Evolutionary conservation across 2,113 vertebrate species (phyloP), one percentile per base, ranked within the genome.

Genomic region (Orthonyx spaldingii): DNA sequence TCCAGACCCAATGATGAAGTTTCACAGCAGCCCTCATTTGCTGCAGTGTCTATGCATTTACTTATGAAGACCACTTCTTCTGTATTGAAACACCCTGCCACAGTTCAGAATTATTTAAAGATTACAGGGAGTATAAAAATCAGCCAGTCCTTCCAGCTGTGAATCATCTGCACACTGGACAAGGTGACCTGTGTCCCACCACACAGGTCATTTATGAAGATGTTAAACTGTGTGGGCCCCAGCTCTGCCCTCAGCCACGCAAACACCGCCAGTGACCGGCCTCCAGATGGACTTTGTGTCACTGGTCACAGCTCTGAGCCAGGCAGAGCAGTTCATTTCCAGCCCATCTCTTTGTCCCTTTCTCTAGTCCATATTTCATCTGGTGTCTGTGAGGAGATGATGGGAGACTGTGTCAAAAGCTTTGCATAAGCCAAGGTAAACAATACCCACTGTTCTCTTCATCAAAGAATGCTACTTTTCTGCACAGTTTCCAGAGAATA

Each of bases 201-300:
- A 2, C 33, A 24, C 6, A 23, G 47, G 19, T n/a, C 2, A 17
- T 35, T 66, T 27, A 37, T 30, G 47, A 46, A 77, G 37, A 26
- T 37, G 21, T 22, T 19, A 13, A 39, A 30, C 46, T 32, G 10
- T 9, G 26, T 8, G 9, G 44, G 7, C n/a, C 7, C 14, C 66
- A 44, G 27, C 50, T n/a, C 3, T 22, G 30, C 46, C 41, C 23
- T 8, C 33, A 50, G 33, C 47, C 1, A 0, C 15, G 28, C 6
- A 44, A 16, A 21, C 37, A 70, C 26, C 30, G 20, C 32, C 53
- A 39, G 11, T 33, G 33, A 28, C 7, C 23, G 11, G 42, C n/a
- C 32, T 53, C 23, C n/a, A 65, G 32, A 7, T 59, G 69, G 9
- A 12, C 74, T 76, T 76, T 9, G 19, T n/a, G 71, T 24, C 46